Base-by-base conservation (phyloP, 2,797 vertebrate species). In the Cuniculus paca region DNA sequence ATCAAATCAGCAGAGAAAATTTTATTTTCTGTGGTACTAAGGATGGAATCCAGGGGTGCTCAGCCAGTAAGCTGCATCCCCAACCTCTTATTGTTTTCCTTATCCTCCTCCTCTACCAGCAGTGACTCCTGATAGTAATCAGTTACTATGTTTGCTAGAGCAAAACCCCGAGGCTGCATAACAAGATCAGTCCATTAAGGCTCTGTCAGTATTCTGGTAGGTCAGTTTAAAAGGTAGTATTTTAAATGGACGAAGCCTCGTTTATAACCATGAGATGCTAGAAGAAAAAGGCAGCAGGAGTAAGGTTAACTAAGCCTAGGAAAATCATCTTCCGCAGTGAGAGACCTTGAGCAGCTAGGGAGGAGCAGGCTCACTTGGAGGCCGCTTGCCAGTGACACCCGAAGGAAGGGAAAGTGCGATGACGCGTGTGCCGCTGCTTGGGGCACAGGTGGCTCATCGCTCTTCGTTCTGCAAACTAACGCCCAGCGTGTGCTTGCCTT, bases 1-100 rank as follows among this genome's bases (percentile, higher is more conserved):
- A 52, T 82, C 36, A 95, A 54, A 79, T 95, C 39, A 93, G n/a
- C 79, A 80, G 79, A 83, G 42, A 58, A 72, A 93, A 2, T 79
- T 48, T 77, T 52, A 11, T 78, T 78, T 79, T 54, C 77, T 78
- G 28, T 52, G 17, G 75, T 78, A 78, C 28, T 20, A 9, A 17
- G 31, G 9, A 22, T 78, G 6, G 2, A 78, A 78, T 31, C 75
- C 48, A 78, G 16, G 28, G 31, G 28, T 31, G 31, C 26, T 31
- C 26, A 48, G 42, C 26, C 42, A 75, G 42, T 52, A 52, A 78
- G 31, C 28, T 50, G 20, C 16, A 19, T 34, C 74, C 74, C 24
- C 74, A 50, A 17, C 48, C 13, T 28, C 72, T 78, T 93, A 78
- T 12, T 52, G 74, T 81, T 31, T 83, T 94, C 24, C 26, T 92